These are phyloP conservation scores for Apamea anceps DNA, from an alignment of 2,888 invertebrate species.

Conservation along the genomic window DNA sequence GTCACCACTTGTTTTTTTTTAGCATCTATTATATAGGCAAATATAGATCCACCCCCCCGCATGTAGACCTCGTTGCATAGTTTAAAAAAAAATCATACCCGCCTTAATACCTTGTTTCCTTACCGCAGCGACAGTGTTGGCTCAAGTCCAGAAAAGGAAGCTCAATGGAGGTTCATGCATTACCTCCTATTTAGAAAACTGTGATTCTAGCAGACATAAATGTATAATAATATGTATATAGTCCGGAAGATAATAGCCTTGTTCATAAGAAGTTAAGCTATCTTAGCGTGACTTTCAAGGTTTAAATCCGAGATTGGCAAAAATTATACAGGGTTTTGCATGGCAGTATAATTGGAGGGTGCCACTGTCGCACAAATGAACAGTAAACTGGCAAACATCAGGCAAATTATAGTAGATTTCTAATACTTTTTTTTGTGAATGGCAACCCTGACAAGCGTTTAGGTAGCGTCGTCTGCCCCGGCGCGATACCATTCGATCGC, in stretches of 20 bases:
- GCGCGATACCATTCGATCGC: conserved; percentile 76
- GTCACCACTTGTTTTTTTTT: not conserved
- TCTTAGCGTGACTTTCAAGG: not conserved
- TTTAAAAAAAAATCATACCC: conserved; percentile 24
- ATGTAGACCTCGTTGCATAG: not conserved
- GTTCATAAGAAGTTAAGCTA: not conserved
- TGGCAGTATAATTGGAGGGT: not conserved
- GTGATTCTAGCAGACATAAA: not conserved
- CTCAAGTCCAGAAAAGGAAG: conserved; percentile 20
- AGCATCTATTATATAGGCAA: not conserved
- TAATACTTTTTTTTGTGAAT: not conserved
- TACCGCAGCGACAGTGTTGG: conserved; percentile 23
- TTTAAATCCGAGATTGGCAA: not conserved
- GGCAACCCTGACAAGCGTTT: conserved; percentile 58
- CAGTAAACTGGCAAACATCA: not conserved
- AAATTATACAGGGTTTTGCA: not conserved
- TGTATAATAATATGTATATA: not conserved
- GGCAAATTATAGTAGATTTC: not conserved
- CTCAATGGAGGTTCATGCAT: not conserved
- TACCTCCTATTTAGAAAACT: conserved; percentile 18
- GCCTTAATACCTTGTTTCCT: conserved; percentile 21
- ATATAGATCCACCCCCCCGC: not conserved
- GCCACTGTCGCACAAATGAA: not conserved
- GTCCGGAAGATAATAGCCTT: not conserved
- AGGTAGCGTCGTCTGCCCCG: conserved; percentile 69